phyloP scores from a whole-genome alignment of 2,113 vertebrate genomes.

The Aix galericulata region DNA sequence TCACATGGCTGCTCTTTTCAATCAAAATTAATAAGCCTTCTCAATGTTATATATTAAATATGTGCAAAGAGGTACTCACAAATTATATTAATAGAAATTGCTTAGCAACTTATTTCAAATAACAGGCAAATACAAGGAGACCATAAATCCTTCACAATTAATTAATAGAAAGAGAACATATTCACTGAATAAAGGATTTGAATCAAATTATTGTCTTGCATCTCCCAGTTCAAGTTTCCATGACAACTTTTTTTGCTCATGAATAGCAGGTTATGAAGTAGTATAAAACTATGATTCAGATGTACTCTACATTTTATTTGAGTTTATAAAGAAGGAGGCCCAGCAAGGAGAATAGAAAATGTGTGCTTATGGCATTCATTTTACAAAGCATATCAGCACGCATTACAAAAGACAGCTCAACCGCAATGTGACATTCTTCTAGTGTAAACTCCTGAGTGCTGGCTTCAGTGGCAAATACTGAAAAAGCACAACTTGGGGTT shows the following conservation, averaged over 20 bases:
- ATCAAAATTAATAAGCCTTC: not conserved
- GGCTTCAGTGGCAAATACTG: not conserved
- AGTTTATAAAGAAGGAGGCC: not conserved
- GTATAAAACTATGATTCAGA: constrained; percentile 28
- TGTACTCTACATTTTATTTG: not conserved
- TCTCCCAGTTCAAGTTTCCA: constrained; percentile 39
- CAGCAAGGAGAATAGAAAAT: not conserved
- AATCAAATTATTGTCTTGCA: constrained; percentile 36
- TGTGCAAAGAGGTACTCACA: not conserved
- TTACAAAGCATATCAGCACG: not conserved
- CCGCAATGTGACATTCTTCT: not conserved
- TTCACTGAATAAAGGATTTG: constrained; percentile 15
- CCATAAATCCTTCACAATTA: not conserved
- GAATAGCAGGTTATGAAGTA: constrained; percentile 22
- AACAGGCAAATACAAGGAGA: constrained; percentile 3
- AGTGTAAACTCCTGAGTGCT: not conserved
- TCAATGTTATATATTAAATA: not conserved
- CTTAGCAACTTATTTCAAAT: constrained; percentile 17
- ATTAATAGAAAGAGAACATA: constrained; percentile 10
- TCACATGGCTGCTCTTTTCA: not conserved
- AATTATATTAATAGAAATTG: constrained; percentile 6
- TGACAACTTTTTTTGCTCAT: constrained; percentile 45
- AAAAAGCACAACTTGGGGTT: not conserved
- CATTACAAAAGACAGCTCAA: not conserved
- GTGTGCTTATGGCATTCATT: not conserved